phyloP scores from a whole-genome alignment of 2,888 invertebrate genomes.

The Clivina fossor region DNA sequence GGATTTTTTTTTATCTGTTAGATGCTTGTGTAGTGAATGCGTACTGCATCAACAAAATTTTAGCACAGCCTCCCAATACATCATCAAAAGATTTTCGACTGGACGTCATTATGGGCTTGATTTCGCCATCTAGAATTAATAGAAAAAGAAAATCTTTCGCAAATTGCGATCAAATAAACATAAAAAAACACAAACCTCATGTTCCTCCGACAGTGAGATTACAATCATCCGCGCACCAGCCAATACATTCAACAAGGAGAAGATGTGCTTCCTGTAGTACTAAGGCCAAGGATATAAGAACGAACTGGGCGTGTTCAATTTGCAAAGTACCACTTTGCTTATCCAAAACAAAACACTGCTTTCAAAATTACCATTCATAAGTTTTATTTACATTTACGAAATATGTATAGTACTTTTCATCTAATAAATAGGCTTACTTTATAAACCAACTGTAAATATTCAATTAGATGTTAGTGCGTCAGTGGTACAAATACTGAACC shows the following conservation, averaged over 20 bases:
- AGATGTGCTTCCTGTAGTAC: constrained; percentile 37
- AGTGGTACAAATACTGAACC: too few species aligned
- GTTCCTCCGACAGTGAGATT: constrained; percentile 26
- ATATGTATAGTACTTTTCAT: too few species aligned
- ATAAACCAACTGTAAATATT: too few species aligned
- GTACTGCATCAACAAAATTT: constrained; percentile 35
- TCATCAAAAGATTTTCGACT: constrained; percentile 35
- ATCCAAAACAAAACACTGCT: too few species aligned
- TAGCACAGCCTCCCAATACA: constrained; percentile 20
- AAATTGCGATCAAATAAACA: background rate
- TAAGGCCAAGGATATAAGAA: too few species aligned
- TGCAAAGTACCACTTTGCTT: too few species aligned
- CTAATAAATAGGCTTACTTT: too few species aligned
- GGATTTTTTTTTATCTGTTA: constrained; percentile 43
- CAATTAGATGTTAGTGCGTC: too few species aligned
- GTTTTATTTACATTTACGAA: too few species aligned
- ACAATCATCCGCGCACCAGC: constrained; percentile 28
- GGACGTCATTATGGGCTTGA: constrained; percentile 28
- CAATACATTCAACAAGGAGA: constrained; percentile 24
- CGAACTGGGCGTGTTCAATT: too few species aligned
- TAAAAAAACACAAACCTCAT: constrained; percentile 17
- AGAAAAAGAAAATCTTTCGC: too few species aligned
- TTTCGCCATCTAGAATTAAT: constrained; percentile 15
- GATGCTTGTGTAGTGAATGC: constrained; percentile 42
- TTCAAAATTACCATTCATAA: too few species aligned